Percentiles rank a stretch among this genome's conserved stretches.
Evolutionary conservation across 2,113 vertebrate species (phyloP).

Genomic region (Euleptes europaea): DNA sequence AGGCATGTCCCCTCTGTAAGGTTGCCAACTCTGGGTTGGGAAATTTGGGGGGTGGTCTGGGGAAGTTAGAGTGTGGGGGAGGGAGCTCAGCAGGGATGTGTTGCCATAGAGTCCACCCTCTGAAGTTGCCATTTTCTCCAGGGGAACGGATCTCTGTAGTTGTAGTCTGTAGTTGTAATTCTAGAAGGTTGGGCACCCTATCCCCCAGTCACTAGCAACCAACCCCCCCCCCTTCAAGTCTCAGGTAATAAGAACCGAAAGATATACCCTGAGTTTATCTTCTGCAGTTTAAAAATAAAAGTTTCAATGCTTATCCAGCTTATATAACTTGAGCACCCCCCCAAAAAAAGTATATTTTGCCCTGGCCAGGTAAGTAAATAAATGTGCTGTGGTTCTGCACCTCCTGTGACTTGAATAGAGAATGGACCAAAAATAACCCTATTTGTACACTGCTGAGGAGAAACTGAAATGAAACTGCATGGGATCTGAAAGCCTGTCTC

Average conservation of each 20-base stretch:
- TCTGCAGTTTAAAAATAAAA: background rate
- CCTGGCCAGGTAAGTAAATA: background rate
- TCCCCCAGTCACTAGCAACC: too few relatives aligned
- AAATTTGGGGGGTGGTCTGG: too few relatives aligned
- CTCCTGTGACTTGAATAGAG: background rate
- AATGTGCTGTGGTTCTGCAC: background rate
- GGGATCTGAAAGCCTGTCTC: background rate
- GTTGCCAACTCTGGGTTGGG: too few relatives aligned
- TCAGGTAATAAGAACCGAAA: background rate
- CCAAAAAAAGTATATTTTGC: too few relatives aligned
- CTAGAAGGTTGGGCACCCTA: too few relatives aligned
- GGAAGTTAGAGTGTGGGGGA: too few relatives aligned
- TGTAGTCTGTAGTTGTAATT: too few relatives aligned
- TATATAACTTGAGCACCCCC: background rate
- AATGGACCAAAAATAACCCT: background rate
- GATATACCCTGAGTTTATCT: too few relatives aligned
- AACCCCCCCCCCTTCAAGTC: background rate
- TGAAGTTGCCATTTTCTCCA: too few relatives aligned
- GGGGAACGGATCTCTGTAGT: too few relatives aligned
- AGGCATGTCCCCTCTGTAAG: background rate
- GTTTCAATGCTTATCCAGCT: background rate
- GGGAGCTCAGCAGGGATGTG: too few relatives aligned
- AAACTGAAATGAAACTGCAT: background rate
- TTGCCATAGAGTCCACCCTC: too few relatives aligned
- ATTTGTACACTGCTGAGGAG: background rate